phyloP scores from a whole-genome alignment of 2,113 vertebrate genomes.

The Urocolius indicus region DNA sequence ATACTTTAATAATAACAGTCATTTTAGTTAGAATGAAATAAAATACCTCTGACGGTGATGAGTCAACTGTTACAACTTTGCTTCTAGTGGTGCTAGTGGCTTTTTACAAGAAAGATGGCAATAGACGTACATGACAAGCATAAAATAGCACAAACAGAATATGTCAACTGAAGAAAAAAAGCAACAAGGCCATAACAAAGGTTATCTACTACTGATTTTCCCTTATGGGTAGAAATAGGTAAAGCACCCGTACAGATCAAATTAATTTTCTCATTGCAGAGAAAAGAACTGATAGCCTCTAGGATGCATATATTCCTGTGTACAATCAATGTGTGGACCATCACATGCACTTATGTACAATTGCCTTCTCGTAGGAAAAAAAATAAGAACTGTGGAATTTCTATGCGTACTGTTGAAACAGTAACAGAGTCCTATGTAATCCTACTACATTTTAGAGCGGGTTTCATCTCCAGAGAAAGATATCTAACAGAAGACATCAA shows the following conservation, averaged over 20 bases:
- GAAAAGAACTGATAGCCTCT: background rate
- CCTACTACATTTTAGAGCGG: background rate
- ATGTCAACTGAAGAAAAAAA: background rate
- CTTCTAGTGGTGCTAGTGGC: background rate
- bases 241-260: background rate
- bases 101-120: background rate
- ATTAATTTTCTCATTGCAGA: background rate
- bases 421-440: background rate
- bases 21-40: slow-evolving; percentile 13
- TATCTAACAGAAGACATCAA: background rate
- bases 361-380: background rate
- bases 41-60: background rate
- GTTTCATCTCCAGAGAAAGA: background rate
- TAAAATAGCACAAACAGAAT: background rate
- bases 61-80: background rate
- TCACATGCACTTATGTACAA: background rate
- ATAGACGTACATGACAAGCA: background rate
- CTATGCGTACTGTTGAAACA: background rate
- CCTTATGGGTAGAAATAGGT: background rate
- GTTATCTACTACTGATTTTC: background rate
- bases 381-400: background rate
- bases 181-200: background rate
- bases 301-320: background rate
- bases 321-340: background rate
- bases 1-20: background rate